Percentiles rank a stretch among this genome's conserved stretches.
These are phyloP conservation scores for Hoplodrina ambigua DNA, from an alignment of 2,888 invertebrate genomes.

Conservation along the genomic window DNA sequence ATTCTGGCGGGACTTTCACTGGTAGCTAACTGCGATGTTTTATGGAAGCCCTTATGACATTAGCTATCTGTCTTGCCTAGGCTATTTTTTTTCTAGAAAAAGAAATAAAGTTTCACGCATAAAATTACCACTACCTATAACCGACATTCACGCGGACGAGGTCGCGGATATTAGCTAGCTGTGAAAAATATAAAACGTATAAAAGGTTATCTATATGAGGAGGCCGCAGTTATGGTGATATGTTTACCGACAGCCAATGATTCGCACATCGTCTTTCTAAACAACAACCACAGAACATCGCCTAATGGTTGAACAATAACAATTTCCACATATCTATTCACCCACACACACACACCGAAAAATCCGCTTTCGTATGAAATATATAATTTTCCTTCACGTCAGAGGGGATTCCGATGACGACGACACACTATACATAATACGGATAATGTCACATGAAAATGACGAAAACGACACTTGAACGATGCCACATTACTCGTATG, in stretches of 20 bases:
- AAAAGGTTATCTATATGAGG: not conserved
- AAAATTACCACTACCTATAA: too few species aligned
- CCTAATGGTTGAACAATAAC: constrained; percentile 50
- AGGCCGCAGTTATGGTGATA: constrained; percentile 9
- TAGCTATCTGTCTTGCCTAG: too few species aligned
- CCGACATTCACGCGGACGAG: too few species aligned
- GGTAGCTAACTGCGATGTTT: too few species aligned
- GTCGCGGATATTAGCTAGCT: too few species aligned
- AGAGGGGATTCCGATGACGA: constrained; percentile 67
- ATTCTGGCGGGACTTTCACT: too few species aligned
- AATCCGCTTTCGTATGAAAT: constrained; percentile 61
- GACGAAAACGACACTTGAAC: constrained; percentile 67
- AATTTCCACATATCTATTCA: constrained; percentile 54
- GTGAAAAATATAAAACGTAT: not conserved
- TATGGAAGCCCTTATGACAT: too few species aligned
- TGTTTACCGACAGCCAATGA: constrained; percentile 9
- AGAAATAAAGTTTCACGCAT: too few species aligned
- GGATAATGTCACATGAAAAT: constrained; percentile 70
- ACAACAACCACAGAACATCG: constrained; percentile 22
- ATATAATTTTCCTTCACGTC: constrained; percentile 67
- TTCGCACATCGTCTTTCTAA: constrained; percentile 14
- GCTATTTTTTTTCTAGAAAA: too few species aligned
- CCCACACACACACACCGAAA: constrained; percentile 40
- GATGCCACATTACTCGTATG: constrained; percentile 20
- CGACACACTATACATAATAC: constrained; percentile 64